Conservation (phyloP, 2,888 invertebrate genomes). For the Macropis europaea region DNA sequence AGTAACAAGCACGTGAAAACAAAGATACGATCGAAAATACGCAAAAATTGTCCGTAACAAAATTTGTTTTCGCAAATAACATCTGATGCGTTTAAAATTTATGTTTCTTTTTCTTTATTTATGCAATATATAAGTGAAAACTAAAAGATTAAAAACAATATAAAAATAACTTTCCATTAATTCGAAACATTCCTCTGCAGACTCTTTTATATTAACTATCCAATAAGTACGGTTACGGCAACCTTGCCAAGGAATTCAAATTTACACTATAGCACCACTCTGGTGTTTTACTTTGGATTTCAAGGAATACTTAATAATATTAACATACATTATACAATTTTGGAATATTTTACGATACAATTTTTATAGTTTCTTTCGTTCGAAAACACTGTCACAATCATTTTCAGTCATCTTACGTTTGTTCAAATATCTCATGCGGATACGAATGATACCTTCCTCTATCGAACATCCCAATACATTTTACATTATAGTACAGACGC, state of each 20-base stretch:
- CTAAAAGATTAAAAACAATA: background rate
- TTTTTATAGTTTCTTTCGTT: background rate
- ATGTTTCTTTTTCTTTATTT: background rate
- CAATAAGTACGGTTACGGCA: conserved; percentile 21
- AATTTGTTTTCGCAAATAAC: background rate
- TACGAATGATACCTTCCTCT: background rate
- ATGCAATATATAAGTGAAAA: background rate
- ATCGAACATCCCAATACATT: conserved; percentile 1
- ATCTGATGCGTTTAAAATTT: background rate
- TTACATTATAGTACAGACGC: conserved; percentile 6
- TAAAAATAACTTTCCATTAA: conserved; percentile 3
- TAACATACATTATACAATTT: conserved; percentile 10
- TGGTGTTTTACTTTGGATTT: conserved; percentile 27
- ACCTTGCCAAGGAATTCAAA: conserved; percentile 2
- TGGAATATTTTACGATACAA: conserved; percentile 15
- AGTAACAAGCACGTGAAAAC: conserved; percentile 3
- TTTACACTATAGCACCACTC: conserved; percentile 12
- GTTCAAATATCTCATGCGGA: background rate
- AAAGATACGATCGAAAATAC: background rate
- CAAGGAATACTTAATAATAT: conserved; percentile 21
- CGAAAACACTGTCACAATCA: conserved; percentile 6
- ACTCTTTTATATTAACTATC: conserved; percentile 5
- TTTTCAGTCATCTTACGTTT: conserved; percentile 2
- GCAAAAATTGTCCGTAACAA: background rate
- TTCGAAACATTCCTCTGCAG: conserved; percentile 1